Conservation (phyloP, 2,113 vertebrate species). For the Vulpes ferrilata region DNA sequence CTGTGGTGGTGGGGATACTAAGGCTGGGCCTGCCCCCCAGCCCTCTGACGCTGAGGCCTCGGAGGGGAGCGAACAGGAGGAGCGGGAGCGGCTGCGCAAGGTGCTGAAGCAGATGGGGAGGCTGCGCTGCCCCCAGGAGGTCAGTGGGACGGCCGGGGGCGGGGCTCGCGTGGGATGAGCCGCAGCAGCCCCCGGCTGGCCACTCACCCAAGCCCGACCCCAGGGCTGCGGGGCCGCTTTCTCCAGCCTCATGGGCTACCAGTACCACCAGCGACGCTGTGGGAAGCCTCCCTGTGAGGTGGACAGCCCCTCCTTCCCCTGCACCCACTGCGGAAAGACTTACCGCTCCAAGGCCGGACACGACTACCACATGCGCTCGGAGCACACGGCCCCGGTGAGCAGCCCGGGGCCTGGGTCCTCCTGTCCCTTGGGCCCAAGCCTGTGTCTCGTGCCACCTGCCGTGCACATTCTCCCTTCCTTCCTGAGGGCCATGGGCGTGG, state of each 20-base stretch:
- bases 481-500: accelerated
- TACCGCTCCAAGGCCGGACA: constrained; percentile 97
- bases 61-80: constrained; percentile 92
- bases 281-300: constrained; percentile 92
- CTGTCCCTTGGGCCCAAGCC: background rate
- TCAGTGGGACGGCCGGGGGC: constrained; percentile 67
- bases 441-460: background rate
- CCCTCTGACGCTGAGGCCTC: constrained; percentile 90
- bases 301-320: constrained; percentile 93
- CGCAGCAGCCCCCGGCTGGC: background rate
- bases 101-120: constrained; percentile 98
- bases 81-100: constrained; percentile 94
- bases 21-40: constrained; percentile 84
- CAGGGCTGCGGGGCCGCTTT: constrained; percentile 96
- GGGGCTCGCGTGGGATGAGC: accelerated
- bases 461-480: background rate
- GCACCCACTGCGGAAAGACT: constrained; percentile 93
- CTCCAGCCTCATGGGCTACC: constrained; percentile 97
- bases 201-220: constrained; percentile 40
- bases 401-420: accelerated
- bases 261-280: constrained; percentile 97
- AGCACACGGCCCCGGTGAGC: constrained; percentile 89
- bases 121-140: constrained; percentile 97
- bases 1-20: constrained; percentile 38
- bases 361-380: constrained; percentile 95